Evolutionary conservation across 2,113 vertebrate genomes (phyloP).

Genomic region (Bothrops jararaca): DNA sequence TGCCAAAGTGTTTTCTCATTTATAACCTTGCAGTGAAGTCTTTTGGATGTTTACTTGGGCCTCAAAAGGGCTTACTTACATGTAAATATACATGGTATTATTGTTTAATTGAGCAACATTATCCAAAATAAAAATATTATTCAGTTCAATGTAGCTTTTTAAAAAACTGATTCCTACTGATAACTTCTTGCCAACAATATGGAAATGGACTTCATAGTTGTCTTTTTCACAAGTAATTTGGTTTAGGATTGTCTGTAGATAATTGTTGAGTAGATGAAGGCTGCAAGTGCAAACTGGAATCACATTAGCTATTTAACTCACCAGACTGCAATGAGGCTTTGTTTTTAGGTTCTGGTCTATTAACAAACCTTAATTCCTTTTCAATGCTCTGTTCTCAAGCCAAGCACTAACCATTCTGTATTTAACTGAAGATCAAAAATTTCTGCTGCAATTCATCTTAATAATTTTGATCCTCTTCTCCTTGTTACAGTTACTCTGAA

Average conservation of each 20-base stretch:
- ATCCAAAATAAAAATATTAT: not conserved
- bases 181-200: not conserved
- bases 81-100: not conserved
- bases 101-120: not conserved
- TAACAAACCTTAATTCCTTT: not conserved
- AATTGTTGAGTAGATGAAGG: not conserved
- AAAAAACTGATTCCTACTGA: not conserved
- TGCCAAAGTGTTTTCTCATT: slow-evolving; percentile 4
- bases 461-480: not conserved
- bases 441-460: not conserved
- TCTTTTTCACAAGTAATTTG: not conserved
- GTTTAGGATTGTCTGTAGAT: not conserved
- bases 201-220: not conserved
- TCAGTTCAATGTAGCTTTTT: not conserved
- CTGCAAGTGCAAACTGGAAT: not conserved
- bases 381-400: not conserved
- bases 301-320: not conserved
- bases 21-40: not conserved
- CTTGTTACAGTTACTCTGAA: not conserved
- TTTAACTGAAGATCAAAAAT: not conserved
- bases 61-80: not conserved
- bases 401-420: not conserved
- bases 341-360: not conserved
- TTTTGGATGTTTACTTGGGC: not conserved
- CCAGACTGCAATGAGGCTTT: not conserved